These are phyloP conservation scores for Antheraea mylitta DNA, from an alignment of 1,140 invertebrate species.

Conservation along the genomic window DNA sequence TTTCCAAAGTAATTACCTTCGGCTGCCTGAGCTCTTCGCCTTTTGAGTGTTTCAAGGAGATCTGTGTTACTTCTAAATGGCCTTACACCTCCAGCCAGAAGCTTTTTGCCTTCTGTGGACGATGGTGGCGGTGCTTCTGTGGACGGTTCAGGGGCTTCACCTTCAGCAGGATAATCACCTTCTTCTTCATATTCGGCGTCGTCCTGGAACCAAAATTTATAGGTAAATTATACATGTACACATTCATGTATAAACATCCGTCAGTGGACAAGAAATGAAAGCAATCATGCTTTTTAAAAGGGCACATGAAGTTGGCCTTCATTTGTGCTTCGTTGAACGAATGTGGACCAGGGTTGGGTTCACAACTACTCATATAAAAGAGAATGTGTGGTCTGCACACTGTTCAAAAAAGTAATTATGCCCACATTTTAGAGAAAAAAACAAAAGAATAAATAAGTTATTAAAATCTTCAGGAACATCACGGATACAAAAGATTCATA, in stretches of 20 bases:
- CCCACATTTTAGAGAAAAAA: no score
- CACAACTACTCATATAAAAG: no score
- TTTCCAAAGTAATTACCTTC: conserved; percentile 45
- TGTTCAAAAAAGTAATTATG: no score
- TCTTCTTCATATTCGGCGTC: conserved; percentile 68
- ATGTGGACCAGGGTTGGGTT: no score
- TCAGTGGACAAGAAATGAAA: not conserved
- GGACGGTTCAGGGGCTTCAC: conserved; percentile 71
- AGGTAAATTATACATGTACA: not conserved
- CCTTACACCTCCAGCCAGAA: conserved; percentile 82
- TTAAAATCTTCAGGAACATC: no score
- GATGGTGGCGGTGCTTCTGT: conserved; percentile 67
- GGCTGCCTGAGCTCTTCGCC: conserved; percentile 74
- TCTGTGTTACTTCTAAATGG: conserved; percentile 87
- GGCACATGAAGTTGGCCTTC: no score
- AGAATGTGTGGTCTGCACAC: no score
- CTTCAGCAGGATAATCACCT: conserved; percentile 56
- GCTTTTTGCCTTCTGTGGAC: conserved; percentile 83
- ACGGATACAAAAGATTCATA: not conserved
- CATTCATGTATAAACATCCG: not conserved
- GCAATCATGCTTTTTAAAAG: no score
- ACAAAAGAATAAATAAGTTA: no score
- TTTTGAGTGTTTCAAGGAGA: conserved; percentile 84
- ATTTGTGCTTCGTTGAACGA: no score
- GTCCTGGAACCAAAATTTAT: conserved; percentile 36